Percentiles rank a stretch among this genome's conserved stretches.
Evolutionary conservation across 2,797 vertebrate species (phyloP).

Genomic region (Bufotes viridis): DNA sequence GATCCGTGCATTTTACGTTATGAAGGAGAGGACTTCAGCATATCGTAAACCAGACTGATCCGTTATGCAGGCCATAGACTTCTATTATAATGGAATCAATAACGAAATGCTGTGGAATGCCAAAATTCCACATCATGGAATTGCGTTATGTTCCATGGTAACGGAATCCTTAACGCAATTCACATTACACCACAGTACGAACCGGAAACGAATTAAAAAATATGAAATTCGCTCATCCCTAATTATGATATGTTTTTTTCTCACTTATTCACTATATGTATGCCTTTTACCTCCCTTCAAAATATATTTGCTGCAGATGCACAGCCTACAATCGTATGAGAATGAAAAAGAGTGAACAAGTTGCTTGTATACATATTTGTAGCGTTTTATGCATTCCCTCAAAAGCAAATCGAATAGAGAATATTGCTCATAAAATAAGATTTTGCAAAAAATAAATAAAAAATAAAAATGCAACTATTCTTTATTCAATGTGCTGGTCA

Average conservation of each 20-base stretch:
- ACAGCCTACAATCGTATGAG: slow-evolving; percentile 7
- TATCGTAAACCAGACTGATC: too few species aligned
- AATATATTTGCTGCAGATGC: slow-evolving; percentile 8
- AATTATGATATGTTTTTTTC: neutral
- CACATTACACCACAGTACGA: too few species aligned
- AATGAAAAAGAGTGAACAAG: slow-evolving; percentile 22
- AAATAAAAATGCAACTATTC: neutral
- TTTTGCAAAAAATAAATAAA: neutral
- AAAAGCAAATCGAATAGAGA: slow-evolving; percentile 14
- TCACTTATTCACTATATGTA: neutral
- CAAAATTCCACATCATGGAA: too few species aligned
- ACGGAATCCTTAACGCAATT: too few species aligned
- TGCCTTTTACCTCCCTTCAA: neutral
- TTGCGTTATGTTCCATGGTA: too few species aligned
- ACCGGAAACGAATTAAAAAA: too few species aligned
- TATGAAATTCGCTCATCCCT: too few species aligned
- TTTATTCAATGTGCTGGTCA: slow-evolving; percentile 1
- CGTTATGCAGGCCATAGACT: too few species aligned
- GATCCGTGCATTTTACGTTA: too few species aligned
- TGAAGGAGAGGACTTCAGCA: too few species aligned
- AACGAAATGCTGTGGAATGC: too few species aligned
- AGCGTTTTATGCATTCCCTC: slow-evolving; percentile 18
- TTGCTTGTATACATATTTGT: neutral
- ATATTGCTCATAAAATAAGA: slow-evolving; percentile 13
- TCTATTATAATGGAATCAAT: too few species aligned